phyloP scores from a whole-genome alignment of 2,797 vertebrate genomes.

The Gastrophryne carolinensis region DNA sequence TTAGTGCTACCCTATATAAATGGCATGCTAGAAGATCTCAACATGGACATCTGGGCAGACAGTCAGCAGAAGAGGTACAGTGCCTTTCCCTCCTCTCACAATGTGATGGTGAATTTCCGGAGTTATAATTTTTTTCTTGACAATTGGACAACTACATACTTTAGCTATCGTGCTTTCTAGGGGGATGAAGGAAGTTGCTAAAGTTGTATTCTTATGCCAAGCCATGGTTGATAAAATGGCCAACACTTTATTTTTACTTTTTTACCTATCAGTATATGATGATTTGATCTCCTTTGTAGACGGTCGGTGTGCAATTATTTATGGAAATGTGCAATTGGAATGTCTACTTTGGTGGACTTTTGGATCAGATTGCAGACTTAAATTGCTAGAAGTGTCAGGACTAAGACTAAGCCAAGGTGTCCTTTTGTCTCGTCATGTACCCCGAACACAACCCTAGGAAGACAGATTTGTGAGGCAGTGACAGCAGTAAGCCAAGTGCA shows the following conservation, averaged over 20 bases:
- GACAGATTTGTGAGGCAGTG: no score
- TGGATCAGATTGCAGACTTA: no score
- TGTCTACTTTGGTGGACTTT: no score
- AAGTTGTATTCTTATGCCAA: not conserved
- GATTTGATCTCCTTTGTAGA: no score
- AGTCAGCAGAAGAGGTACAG: conserved; percentile 56
- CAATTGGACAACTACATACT: not conserved
- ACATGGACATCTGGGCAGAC: conserved; percentile 46
- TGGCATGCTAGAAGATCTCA: conserved; percentile 41
- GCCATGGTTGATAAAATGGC: not conserved
- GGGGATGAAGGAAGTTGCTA: not conserved
- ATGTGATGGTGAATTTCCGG: not conserved
- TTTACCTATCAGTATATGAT: not conserved
- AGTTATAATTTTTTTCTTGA: not conserved
- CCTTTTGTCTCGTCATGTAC: no score
- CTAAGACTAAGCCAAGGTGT: no score
- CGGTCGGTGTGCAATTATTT: no score
- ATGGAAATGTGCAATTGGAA: no score
- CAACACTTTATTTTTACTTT: not conserved
- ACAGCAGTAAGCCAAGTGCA: no score
- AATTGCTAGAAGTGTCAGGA: no score
- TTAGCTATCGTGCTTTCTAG: not conserved
- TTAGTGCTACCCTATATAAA: conserved; percentile 83
- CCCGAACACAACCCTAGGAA: no score
- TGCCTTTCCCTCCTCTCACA: not conserved